A percentile compares a stretch with the other conserved stretches of the same genome.
Evolutionary conservation across 2,797 vertebrate genomes (phyloP).

Genomic region (Capromys pilorides): DNA sequence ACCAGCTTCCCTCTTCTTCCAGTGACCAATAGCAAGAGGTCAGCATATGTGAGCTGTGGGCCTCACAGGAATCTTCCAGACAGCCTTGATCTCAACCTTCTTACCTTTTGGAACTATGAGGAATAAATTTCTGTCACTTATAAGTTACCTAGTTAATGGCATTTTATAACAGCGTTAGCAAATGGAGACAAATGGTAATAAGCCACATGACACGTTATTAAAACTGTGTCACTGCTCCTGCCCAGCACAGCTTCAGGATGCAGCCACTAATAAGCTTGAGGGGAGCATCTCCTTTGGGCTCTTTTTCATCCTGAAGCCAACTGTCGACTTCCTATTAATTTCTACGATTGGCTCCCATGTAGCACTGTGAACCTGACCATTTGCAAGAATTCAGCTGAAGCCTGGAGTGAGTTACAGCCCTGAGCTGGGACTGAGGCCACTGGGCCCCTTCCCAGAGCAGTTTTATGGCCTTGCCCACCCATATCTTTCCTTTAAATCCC

Average conservation of each 20-base stretch:
- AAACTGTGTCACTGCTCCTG: neutral
- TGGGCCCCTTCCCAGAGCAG: neutral
- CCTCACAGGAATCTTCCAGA: neutral
- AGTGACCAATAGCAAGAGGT: neutral
- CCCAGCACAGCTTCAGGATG: neutral
- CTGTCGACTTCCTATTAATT: slow-evolving; percentile 16
- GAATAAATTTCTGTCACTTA: neutral
- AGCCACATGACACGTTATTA: neutral
- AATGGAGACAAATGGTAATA: neutral
- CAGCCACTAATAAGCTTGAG: neutral
- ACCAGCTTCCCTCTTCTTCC: neutral
- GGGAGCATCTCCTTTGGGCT: neutral
- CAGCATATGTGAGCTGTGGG: no score
- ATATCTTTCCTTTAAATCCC: neutral
- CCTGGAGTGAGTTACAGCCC: neutral
- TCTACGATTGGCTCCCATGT: neutral
- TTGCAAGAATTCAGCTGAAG: neutral
- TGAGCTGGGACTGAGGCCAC: neutral
- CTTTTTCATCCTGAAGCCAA: neutral
- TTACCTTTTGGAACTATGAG: neutral
- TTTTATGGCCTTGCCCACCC: neutral
- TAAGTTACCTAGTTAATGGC: neutral
- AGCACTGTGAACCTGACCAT: neutral
- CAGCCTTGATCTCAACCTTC: neutral
- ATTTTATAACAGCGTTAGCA: neutral